These are phyloP conservation scores for Pristionchus japonicus DNA, from an alignment of 2,888 invertebrate species.

Conservation along the genomic window DNA sequence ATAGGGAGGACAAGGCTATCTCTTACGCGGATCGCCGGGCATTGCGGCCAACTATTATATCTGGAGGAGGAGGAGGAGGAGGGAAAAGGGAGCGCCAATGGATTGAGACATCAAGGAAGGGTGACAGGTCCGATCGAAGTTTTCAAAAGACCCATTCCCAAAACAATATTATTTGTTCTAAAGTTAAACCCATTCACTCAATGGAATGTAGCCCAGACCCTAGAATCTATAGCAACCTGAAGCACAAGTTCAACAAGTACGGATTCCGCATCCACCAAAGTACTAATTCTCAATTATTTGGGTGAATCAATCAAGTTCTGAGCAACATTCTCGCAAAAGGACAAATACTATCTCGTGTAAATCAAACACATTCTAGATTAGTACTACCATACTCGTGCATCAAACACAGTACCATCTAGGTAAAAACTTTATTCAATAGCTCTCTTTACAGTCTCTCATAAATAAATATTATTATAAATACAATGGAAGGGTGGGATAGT, in stretches of 20 bases:
- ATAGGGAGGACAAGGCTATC: background rate
- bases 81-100: background rate
- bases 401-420: background rate
- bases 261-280: too few species aligned
- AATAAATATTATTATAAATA: conserved; percentile 41
- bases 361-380: background rate
- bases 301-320: too few species aligned
- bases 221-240: too few species aligned
- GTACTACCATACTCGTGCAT: background rate
- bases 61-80: background rate
- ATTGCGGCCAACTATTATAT: conserved; percentile 15
- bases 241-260: too few species aligned
- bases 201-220: too few species aligned
- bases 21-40: background rate
- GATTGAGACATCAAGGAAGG: conserved; percentile 27
- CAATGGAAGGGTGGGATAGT: background rate
- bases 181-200: too few species aligned
- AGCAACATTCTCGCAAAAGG: background rate
- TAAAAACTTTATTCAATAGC: conserved; percentile 3
- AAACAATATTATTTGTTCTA: too few species aligned
- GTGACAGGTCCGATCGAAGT: background rate
- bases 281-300: too few species aligned
- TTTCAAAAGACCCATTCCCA: too few species aligned
- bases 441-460: conserved; percentile 9
- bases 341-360: background rate